These are phyloP conservation scores for Lagocephalus sceleratus DNA, from an alignment of 2,797 vertebrate genomes.

Conservation along the genomic window DNA sequence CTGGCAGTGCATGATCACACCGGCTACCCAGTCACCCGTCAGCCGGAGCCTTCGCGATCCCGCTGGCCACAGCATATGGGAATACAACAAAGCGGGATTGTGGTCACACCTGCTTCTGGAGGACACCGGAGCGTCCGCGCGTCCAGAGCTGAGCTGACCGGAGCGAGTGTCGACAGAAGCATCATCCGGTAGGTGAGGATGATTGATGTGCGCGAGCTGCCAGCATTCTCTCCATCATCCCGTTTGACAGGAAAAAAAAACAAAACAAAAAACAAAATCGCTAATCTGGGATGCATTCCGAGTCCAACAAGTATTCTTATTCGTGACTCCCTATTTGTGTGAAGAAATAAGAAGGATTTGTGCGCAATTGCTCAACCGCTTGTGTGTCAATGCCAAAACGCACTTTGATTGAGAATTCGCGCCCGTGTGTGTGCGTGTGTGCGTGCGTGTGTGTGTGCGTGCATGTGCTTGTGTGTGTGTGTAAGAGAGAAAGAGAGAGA, in stretches of 20 bases:
- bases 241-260: slow-evolving; percentile 1
- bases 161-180: slow-evolving; percentile 16
- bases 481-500: not conserved
- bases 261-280: not conserved
- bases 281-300: slow-evolving; percentile 13
- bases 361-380: slow-evolving; percentile 36
- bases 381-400: slow-evolving; percentile 40
- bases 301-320: slow-evolving; percentile 35
- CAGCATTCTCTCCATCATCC: slow-evolving; percentile 46
- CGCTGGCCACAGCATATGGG: slow-evolving; percentile 67
- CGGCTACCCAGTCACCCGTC: slow-evolving; percentile 65
- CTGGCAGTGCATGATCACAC: slow-evolving; percentile 65
- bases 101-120: slow-evolving; percentile 59
- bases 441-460: slow-evolving; percentile 31
- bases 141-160: slow-evolving; percentile 14
- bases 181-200: slow-evolving; percentile 62
- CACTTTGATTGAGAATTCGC: slow-evolving; percentile 52
- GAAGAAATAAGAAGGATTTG: slow-evolving; percentile 15
- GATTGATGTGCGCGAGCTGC: slow-evolving; percentile 60
- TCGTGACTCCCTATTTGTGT: slow-evolving; percentile 1
- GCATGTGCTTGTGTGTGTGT: slow-evolving; percentile 32
- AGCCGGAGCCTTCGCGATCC: slow-evolving; percentile 57
- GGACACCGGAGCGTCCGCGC: slow-evolving; percentile 44
- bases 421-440: slow-evolving; percentile 26
- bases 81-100: slow-evolving; percentile 66